Evolutionary conservation across 1,140 invertebrate genomes (phyloP).

Genomic region (Aradophagus sp.): DNA sequence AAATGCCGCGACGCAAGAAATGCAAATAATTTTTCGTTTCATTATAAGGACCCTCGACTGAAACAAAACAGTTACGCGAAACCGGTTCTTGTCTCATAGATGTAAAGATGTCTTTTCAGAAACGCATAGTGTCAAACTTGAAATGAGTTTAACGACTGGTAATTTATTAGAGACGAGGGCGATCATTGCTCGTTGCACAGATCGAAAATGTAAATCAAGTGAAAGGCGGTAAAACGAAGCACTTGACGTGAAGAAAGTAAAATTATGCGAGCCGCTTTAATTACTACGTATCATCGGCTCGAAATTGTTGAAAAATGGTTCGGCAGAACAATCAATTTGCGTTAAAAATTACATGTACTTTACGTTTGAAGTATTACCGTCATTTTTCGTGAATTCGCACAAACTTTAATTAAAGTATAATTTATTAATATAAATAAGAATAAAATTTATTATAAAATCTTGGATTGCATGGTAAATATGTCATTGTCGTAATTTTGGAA

Average conservation of each 20-base stretch:
- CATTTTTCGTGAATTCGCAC: no score
- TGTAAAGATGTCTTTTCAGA: conserved; percentile 34
- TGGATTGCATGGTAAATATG: no score
- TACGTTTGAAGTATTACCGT: no score
- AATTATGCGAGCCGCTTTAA: conserved; percentile 14
- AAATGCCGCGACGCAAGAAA: conserved; percentile 10
- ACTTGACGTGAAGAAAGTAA: conserved; percentile 22
- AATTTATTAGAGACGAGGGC: conserved; percentile 36
- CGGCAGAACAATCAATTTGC: no score
- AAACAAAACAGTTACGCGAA: conserved; percentile 31
- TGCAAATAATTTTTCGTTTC: conserved; percentile 36
- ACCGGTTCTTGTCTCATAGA: conserved; percentile 39
- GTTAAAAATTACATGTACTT: no score
- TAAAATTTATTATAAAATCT: no score
- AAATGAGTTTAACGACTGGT: conserved; percentile 30
- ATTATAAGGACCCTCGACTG: conserved; percentile 13
- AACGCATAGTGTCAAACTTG: conserved; percentile 42
- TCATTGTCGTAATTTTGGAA: no score
- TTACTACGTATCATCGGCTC: conserved; percentile 15
- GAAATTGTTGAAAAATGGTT: no score
- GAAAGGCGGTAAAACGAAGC: conserved; percentile 11
- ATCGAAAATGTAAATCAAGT: conserved; percentile 35
- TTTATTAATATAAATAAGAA: no score
- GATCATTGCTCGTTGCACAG: conserved; percentile 3
- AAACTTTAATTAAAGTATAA: no score